Base-by-base conservation (phyloP, 1,140 invertebrate species). In the Apis cerana region DNA sequence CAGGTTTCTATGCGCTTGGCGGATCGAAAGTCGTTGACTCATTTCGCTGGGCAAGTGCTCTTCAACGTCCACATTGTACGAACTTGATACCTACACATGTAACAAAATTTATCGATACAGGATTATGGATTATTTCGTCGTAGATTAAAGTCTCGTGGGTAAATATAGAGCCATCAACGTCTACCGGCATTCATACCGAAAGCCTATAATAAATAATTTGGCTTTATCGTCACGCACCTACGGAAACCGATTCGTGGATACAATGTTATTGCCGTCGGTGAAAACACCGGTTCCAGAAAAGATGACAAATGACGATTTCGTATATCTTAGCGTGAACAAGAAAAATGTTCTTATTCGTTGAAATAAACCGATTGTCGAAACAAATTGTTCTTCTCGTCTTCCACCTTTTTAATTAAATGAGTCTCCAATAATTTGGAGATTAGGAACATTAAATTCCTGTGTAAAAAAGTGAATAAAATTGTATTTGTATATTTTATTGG, bases 21-120 rank as follows among this genome's bases (percentile, higher is more conserved):
- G 87, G 85, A 89, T 90, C 84, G 89, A 90, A 86, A 93, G 91
- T 90, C 90, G 90, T 91, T 92, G 92, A 91, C 91, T 92, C 87
- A 91, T 91, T 91, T 93, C 83, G 82, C 88, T 59, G 62, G 70
- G 62, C 79, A 87, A 83, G 79, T 83, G 74, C 59, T 82, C 84
- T 68, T 85, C 62, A 48, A 50, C 68, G n/a, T 80, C 79, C 78
- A 50, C 23, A 7, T 13, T 68, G 50, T 75, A 76, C 56, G 70
- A 78, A 2, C 33, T 59, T 64, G 72, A 75, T 79, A 74, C 33
- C 33, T 43, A 43, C 76, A 43, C 69, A 48, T 33, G 61, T 69
- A 71, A 52, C 59, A 65, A 84, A 86, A 88, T 88, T 89, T 89
- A 88, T 89, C 48, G 81, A 52, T 84, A 81, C 72, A 75, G 78